Evolutionary conservation across 2,797 vertebrate species (phyloP).

Genomic region (Helarctos malayanus): DNA sequence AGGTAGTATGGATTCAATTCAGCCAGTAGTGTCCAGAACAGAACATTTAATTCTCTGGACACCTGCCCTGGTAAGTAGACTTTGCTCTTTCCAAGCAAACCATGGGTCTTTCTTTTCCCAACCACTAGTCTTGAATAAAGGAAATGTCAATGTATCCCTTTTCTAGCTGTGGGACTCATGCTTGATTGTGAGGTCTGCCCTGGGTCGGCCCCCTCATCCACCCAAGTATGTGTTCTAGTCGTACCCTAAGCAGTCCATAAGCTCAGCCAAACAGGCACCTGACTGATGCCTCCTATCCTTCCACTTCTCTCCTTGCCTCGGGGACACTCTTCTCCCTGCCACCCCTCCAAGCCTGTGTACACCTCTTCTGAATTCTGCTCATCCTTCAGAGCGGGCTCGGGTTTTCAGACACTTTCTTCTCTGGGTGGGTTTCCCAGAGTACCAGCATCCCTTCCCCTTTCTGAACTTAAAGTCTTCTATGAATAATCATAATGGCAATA

Average conservation of each 20-base stretch:
- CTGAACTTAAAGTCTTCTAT: background rate
- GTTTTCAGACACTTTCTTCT: slow-evolving; percentile 12
- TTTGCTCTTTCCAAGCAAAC: background rate
- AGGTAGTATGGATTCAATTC: background rate
- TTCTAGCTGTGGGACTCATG: background rate
- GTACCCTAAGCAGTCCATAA: background rate
- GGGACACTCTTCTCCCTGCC: background rate
- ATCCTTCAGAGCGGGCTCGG: background rate
- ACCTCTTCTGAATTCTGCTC: background rate
- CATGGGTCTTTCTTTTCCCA: background rate
- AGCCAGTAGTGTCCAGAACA: background rate
- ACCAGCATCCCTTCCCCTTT: background rate
- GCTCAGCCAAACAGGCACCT: background rate
- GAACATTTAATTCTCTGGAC: background rate
- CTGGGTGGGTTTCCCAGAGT: background rate
- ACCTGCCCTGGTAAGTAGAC: background rate
- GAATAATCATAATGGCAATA: background rate
- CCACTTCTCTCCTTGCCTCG: background rate
- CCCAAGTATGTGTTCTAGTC: background rate
- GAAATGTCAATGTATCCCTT: background rate
- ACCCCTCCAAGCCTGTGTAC: background rate
- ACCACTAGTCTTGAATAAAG: background rate
- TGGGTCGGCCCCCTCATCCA: background rate
- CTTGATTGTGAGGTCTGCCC: background rate
- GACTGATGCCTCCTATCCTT: background rate